Percentiles rank a stretch among this genome's conserved stretches.
These are phyloP conservation scores for Andrena bucephala DNA, from an alignment of 2,888 invertebrate species.

Conservation along the genomic window DNA sequence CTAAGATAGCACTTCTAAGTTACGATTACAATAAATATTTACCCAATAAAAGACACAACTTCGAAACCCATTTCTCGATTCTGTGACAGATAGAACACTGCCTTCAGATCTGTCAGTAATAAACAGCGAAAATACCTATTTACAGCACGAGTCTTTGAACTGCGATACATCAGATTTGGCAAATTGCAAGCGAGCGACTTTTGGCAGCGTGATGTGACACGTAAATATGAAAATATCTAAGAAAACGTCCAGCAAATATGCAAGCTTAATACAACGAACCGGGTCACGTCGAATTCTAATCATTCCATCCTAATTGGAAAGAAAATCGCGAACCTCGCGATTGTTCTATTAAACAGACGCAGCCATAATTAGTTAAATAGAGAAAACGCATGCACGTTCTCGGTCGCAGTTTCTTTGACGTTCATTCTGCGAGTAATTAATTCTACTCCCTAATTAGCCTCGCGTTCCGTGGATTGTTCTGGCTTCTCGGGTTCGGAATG, in stretches of 20 bases:
- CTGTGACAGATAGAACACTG: neutral
- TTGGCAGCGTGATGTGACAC: constrained; percentile 26
- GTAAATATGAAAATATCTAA: constrained; percentile 29
- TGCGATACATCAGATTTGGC: constrained; percentile 19
- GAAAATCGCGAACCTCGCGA: neutral
- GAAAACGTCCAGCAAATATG: neutral
- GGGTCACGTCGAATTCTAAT: neutral
- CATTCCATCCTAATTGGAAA: neutral
- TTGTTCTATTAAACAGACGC: constrained; percentile 1
- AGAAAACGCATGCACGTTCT: constrained; percentile 32
- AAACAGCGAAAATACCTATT: neutral
- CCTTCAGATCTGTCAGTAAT: neutral
- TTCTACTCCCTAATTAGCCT: constrained; percentile 63
- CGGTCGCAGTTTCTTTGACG: constrained; percentile 45
- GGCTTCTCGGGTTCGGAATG: constrained; percentile 33
- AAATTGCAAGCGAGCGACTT: neutral
- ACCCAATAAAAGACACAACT: neutral
- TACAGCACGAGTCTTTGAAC: constrained; percentile 10
- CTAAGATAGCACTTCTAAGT: neutral
- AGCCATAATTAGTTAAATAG: constrained; percentile 45
- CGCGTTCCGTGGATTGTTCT: constrained; percentile 61
- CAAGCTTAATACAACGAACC: neutral
- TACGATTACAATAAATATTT: neutral
- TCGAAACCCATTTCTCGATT: neutral
- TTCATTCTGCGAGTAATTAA: constrained; percentile 60